Evolutionary conservation across 2,888 invertebrate genomes (phyloP).

Genomic region (Oscheius myriophilus): DNA sequence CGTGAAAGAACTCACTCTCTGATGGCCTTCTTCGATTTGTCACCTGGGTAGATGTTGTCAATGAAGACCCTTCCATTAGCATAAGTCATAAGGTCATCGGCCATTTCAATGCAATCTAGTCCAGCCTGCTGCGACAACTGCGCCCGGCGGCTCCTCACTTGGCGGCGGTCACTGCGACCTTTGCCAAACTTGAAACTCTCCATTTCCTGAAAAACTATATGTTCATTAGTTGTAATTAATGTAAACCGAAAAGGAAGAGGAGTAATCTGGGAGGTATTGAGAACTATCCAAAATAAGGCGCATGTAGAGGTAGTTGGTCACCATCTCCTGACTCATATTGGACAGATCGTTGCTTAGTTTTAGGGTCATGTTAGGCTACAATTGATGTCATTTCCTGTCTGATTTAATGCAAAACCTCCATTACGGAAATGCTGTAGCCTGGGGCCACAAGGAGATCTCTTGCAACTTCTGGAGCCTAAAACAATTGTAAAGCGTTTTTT

Average conservation of each 20-base stretch:
- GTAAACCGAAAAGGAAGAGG: not conserved
- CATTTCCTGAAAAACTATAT: not conserved
- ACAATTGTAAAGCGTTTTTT: not conserved
- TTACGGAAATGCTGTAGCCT: conserved; percentile 6
- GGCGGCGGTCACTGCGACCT: conserved; percentile 12
- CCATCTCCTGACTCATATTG: conserved; percentile 2
- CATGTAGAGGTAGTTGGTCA: conserved; percentile 52
- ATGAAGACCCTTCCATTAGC: conserved; percentile 63
- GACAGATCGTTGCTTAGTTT: conserved; percentile 25
- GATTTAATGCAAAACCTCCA: not conserved
- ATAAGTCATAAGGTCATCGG: conserved; percentile 48
- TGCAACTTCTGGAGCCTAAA: conserved; percentile 9
- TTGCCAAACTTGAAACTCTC: conserved; percentile 5
- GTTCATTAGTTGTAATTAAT: too few species aligned
- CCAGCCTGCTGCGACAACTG: not conserved
- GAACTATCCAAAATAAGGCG: conserved; percentile 45
- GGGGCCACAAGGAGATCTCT: not conserved
- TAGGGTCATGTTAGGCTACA: conserved; percentile 10
- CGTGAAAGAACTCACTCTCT: conserved; percentile 38
- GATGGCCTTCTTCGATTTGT: conserved; percentile 34
- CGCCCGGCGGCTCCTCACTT: not conserved
- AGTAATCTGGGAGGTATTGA: conserved; percentile 43
- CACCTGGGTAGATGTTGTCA: conserved; percentile 58
- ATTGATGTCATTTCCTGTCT: not conserved
- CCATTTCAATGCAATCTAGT: conserved; percentile 17